Conservation (phyloP, 2,888 invertebrate genomes). For the Salticus scenicus region DNA sequence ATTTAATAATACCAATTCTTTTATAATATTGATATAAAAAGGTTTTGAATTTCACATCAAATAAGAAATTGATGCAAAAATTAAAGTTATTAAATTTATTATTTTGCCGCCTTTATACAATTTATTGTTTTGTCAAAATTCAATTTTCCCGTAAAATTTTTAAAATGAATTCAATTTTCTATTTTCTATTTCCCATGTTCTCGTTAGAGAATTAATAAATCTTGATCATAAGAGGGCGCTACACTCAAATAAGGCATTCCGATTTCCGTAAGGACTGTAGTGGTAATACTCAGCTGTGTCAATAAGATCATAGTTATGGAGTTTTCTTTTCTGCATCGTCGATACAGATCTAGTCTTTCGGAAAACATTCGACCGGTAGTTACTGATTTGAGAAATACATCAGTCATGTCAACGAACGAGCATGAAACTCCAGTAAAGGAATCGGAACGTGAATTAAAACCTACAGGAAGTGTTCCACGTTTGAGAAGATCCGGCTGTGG, state of each 20-base stretch:
- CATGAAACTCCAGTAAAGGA: not conserved
- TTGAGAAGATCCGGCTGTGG: constrained; percentile 40
- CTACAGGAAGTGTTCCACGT: constrained; percentile 9
- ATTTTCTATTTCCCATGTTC: no score
- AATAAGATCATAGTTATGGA: not conserved
- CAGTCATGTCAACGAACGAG: constrained; percentile 7
- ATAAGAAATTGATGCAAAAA: no score
- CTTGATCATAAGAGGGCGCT: constrained; percentile 31
- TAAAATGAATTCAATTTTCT: no score
- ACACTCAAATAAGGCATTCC: constrained; percentile 24
- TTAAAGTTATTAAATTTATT: no score
- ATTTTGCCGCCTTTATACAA: no score
- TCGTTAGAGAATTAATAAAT: no score
- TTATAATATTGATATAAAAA: no score
- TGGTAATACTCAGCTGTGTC: constrained; percentile 23
- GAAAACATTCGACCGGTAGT: not conserved
- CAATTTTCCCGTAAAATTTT: no score
- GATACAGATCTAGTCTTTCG: not conserved
- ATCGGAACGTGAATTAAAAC: not conserved
- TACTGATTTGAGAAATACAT: not conserved
- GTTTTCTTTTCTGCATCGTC: not conserved
- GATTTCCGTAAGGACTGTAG: constrained; percentile 2
- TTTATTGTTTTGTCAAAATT: no score
- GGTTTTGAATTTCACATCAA: no score
- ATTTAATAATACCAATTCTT: no score